phyloP scores from a whole-genome alignment of 2,797 vertebrate species.

The Gobionotothen gibberifrons region DNA sequence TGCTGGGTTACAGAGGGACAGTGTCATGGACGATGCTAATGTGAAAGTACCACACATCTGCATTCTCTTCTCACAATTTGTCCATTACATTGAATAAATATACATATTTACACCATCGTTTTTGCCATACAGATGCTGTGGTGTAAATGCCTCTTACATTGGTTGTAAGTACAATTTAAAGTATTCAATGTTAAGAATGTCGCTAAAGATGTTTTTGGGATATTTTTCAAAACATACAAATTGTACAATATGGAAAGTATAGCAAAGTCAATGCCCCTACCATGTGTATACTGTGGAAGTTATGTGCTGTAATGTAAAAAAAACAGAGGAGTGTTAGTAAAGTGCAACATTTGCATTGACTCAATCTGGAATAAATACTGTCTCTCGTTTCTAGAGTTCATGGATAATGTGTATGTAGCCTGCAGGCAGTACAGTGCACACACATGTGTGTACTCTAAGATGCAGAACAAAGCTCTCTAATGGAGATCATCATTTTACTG shows the following conservation, averaged over 20 bases:
- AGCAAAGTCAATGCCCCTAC: neutral
- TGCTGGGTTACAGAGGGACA: neutral
- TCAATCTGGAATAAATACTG: neutral
- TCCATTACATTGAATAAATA: neutral
- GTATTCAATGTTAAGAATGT: neutral
- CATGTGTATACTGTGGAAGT: neutral
- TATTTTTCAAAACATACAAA: neutral
- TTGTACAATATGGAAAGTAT: neutral
- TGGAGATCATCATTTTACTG: conserved; percentile 56
- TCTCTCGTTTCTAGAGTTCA: neutral
- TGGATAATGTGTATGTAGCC: neutral
- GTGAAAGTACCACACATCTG: too few species aligned
- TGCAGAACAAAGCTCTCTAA: conserved; percentile 47
- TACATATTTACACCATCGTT: neutral
- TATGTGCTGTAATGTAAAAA: neutral
- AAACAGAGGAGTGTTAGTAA: neutral
- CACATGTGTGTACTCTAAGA: conserved; percentile 34
- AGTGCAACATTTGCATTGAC: neutral
- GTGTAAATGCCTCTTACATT: neutral
- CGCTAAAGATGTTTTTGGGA: neutral
- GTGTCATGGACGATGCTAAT: neutral
- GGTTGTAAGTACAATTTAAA: neutral
- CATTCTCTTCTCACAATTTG: too few species aligned
- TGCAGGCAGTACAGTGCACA: neutral
- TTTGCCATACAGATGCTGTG: neutral